Base-by-base conservation (phyloP, 2,888 invertebrate species). In the Cataglyphis cursor region DNA sequence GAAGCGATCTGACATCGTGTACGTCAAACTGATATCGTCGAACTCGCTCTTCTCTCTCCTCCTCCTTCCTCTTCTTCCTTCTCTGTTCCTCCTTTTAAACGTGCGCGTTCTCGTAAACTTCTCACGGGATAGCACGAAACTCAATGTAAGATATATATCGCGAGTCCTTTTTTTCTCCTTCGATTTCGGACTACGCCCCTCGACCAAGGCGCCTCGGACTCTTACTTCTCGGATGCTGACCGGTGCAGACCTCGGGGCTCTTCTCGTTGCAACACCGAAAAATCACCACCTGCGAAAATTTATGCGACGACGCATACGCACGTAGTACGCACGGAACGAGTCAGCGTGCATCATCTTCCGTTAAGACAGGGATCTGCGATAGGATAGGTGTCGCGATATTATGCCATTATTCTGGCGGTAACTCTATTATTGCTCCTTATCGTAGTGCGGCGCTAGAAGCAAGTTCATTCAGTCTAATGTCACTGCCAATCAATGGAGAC, bases 271-370 rank as follows among this genome's bases (percentile, higher is more conserved):
- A 44, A 35, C 76, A 84, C 82, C 83, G 80, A 78, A 88, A 88
- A 91, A 92, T 91, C 91, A 92, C 92, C 92, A 92, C 92, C 92
- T 92, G 92, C 89, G 89, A 91, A 91, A 91, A 92, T 91, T 90
- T 89, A 89, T 88, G 83, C 87, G 84, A 89, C 82, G 41, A 82
- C 90, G 86, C 89, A 88, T 89, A 90, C 89, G 89, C 90, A 83
- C 83, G 66, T 81, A 75, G 75, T 68, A 38, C 72, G 80, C 78
- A 81, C 65, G 57, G 57, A 31, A 78, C 31, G 35, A 15, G 41
- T 35, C 54, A 72, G 24, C 18, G 12, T 35, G 85, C 87, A 90
- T 89, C 85, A 83, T 87, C 88, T 87, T 88, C 87, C 89, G 88
- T 89, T 87, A 89, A 91, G 83, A 90, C 89, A 90, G 90, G 88